Base-by-base conservation (phyloP, 2,113 vertebrate species). In the Perccottus glenii region DNA sequence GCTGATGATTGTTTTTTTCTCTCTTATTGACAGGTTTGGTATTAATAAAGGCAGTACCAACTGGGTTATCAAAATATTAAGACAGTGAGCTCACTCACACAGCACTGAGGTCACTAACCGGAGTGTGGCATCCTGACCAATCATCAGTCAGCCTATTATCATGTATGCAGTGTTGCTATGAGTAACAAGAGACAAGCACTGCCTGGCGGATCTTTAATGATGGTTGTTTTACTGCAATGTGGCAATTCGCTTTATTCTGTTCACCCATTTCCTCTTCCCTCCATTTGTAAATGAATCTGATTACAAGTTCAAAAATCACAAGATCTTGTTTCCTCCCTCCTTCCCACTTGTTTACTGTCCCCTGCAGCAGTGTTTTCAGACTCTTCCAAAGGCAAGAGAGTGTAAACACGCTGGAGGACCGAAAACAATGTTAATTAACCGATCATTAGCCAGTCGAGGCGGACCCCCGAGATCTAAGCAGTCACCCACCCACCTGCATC, bases 111-210 rank as follows among this genome's bases (percentile, higher is more conserved):
- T 89, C 89, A 89, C 83, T 84, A 75, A 81, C 83, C 64, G 49
- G 82, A 85, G 85, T 74, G 75, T 84, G 70, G 81, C 76, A 84
- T 79, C 72, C 84, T 67, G 83, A 85, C 88, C 90, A 88, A 90
- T 91, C 88, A 82, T 77, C 88, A 83, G 67, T 85, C 86, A 76
- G 87, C 58, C 82, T 81, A 87, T 86, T 88, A 88, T 88, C 85
- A 64, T 85, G 86, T 79, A 86, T 88, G 86, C 77, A 82, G 81
- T 81, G 90, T 91, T 91, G 90, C 90, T 80, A 89, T 91, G 90
- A 90, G 90, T 90, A 89, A 90, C 88, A 55, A 27, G 81, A 84
- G 84, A 75, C 87, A 76, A 82, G 83, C 75, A 61, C 70, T 45
- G 75, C 81, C 76, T 80, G 38, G 33, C 53, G 0, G 80, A 81